Evolutionary conservation across 1,140 invertebrate genomes (phyloP), one percentile per base, ranked within the genome.

Genomic region (Drosophila mojavensis): DNA sequence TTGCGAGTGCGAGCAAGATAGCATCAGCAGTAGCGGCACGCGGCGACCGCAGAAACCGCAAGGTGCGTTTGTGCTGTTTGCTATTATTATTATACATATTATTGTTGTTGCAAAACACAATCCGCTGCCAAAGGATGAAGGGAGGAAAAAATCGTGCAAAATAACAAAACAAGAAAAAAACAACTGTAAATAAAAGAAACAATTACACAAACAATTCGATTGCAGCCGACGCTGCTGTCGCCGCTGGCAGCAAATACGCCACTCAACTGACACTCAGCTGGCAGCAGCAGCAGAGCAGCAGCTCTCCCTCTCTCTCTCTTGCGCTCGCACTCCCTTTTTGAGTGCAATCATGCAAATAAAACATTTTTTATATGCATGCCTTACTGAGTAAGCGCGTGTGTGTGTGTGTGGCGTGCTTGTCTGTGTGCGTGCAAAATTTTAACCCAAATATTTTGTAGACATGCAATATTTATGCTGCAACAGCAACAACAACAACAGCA

Each of bases 361-460:
- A 89, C 50, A 83, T 79, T 82, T 85, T 84, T 68, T 64, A 60
- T 67, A 15, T 62, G 58, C n/a, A 45, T 75, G 62, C n/a, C 9
- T 45, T 36, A 66, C 4, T 63, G 30, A 9, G 30, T 9, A 33
- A 9, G 30, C 6, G 30, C 9, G 36, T 39, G 36, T 39, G 36
- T n/a, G n/a, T n/a, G n/a, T n/a, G n/a, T n/a, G n/a, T n/a, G n/a
- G n/a, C n/a, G n/a, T n/a, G n/a, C n/a, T 39, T 39, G 39, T 68
- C 45, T 63, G 72, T 65, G 68, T 70, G 73, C 78, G 66, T 83
- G 79, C 71, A 84, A 89, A 89, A 81, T 88, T 79, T 81, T 89
- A 89, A 89, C 84, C 84, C 81, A 89, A 89, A 89, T 89, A 89
- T 90, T 89, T 89, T 84, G 85, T 89, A 84, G 81, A 84, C 84